Evolutionary conservation across 2,797 vertebrate species (phyloP).

Genomic region (Neostethus bicornis): DNA sequence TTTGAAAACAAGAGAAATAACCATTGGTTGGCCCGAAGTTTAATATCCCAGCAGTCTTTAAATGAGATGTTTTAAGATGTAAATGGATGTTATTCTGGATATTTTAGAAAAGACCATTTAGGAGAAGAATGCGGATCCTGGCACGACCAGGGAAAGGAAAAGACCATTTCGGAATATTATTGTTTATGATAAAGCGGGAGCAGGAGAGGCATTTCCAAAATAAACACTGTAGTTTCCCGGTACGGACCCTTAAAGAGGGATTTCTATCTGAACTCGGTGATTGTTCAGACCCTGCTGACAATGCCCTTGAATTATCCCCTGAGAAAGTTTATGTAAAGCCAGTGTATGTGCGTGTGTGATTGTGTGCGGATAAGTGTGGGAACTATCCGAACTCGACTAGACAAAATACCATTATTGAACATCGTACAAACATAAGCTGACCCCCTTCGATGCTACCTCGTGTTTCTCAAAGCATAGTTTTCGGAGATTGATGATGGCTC

Average conservation of each 20-base stretch:
- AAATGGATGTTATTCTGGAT: conserved; percentile 27
- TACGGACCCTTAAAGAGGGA: conserved; percentile 51
- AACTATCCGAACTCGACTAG: conserved; percentile 48
- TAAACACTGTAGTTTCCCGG: conserved; percentile 66
- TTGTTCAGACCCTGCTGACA: conserved; percentile 55
- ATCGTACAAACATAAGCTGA: conserved; percentile 34
- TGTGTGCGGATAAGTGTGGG: conserved; percentile 47
- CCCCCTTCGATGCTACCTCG: conserved; percentile 5
- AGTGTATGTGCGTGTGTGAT: conserved; percentile 5
- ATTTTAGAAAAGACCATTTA: conserved; percentile 31
- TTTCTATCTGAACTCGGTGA: conserved; percentile 46
- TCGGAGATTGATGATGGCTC: conserved; percentile 41
- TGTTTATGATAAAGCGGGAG: conserved; percentile 68
- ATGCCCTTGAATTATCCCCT: conserved; percentile 70
- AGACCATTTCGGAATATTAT: conserved; percentile 55
- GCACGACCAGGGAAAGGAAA: conserved; percentile 39
- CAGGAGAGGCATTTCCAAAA: conserved; percentile 60
- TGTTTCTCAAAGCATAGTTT: conserved; percentile 33
- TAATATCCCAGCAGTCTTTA: conserved; percentile 1
- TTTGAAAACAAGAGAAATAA: neutral
- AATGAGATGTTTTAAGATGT: conserved; percentile 23
- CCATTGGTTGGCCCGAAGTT: neutral
- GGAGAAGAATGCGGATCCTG: conserved; percentile 51
- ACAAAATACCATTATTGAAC: conserved; percentile 56
- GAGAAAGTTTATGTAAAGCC: conserved; percentile 65